Base-by-base conservation (phyloP, 2,113 vertebrate species). In the Microtus montanus region DNA sequence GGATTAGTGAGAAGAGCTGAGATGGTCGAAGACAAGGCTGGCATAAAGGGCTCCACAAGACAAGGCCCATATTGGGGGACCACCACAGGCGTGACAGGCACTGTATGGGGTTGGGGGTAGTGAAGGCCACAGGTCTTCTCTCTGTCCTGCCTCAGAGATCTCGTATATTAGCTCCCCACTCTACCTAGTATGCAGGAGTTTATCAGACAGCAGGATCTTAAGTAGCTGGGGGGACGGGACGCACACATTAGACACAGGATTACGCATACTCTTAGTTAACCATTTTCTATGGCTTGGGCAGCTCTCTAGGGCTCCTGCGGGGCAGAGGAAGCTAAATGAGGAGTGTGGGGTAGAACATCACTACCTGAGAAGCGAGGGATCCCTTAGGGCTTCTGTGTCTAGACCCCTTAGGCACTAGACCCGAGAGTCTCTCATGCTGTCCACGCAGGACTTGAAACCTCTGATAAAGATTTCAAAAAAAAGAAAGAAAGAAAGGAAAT, bases 11-110 rank as follows among this genome's bases (percentile, higher is more conserved):
- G 52, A 58, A 58, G 49, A 80, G 52, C 15, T 7, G 10, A n/a
- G 78, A 20, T n/a, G 78, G 33, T n/a, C 9, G 49, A 80, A n/a
- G 33, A 4, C 49, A 52, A 33, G 47, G 15, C 15, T 35, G 49
- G 19, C 3, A 13, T 1, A 22, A 52, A 1, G 79, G 66, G 13
- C 8, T 79, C 11, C 78, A 26, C n/a, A 52, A 22, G 52, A 58
- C 52, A 58, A 38, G 78, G 52, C 35, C 22, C 22, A 12, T 26
- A 38, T 4, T 58, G 33, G 35, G 79, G 52, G 24, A 14, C 49
- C 22, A 3, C 1, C 2, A 30, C 0, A 73, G 41, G 1, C 11
- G 0, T 2, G 0, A 33, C 44, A 64, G 0, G 38, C 38, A 64
- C 24, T 75, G 11, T 19, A 64, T 88, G 6, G 83, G 87, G 73